Base-by-base conservation (phyloP, 2,797 vertebrate species). In the Cephalopachus bancanus region DNA sequence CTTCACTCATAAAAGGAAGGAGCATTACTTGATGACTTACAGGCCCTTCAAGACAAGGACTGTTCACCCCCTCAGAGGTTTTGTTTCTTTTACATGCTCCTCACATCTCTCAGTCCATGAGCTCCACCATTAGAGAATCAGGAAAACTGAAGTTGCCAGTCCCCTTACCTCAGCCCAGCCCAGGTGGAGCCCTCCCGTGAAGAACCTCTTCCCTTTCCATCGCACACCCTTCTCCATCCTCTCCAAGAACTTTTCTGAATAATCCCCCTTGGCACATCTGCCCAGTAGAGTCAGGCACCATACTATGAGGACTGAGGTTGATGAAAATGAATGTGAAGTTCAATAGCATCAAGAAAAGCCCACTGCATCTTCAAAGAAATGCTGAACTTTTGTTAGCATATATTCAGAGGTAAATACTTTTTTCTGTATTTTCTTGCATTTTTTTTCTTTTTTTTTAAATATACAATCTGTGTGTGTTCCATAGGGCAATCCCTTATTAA, bases 351-450 rank as follows among this genome's bases (percentile, higher is more conserved):
- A 53, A 64, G 87, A 92, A 49, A 16, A 95, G 16, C 17, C 55
- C 51, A 20, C 53, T 22, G 22, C 30, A 22, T 55, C 80, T 64
- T 51, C 55, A 89, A 78, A 95, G 37, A 92, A 87, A 95, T 59
- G 59, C 24, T 92, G 79, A 20, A 67, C 65, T 92, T 88, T 64
- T 20, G 12, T 22, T 85, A 37, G 16, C 59, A 83, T 51, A 49
- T 59, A 93, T 83, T 74, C 89, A 95, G 84, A 93, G 74, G 30
- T 44, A 80, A 87, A 65, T 17, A 4, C 60, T 95, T 60, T 89
- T 86, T 12, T 20, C 72, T 57, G 44, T 44, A 67, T 59, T 71
- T 2, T 24, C 22, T 83, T 37, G 12, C 10, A 6, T 20, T 57
- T 76, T 65, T 64, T 44, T 80, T 11, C 7, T 51, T 78, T 92